A percentile compares a stretch with the other conserved stretches of the same genome.
phyloP scores from a whole-genome alignment of 2,113 vertebrate species.

The Seriola aureovittata region DNA sequence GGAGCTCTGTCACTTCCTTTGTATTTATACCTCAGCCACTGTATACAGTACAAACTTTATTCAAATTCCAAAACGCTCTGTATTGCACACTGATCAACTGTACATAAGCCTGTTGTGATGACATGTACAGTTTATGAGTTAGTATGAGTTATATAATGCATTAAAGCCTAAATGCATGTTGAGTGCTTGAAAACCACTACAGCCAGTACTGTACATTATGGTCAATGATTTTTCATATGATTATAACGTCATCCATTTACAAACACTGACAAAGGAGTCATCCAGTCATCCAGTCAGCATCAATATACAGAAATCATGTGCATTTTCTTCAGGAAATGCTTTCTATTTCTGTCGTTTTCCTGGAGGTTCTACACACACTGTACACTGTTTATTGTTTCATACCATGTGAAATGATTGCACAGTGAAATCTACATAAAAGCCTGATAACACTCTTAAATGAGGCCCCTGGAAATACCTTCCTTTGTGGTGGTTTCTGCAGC shows the following conservation, averaged over 20 bases:
- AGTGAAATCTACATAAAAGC: constrained; percentile 61
- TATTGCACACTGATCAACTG: constrained; percentile 59
- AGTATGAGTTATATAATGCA: constrained; percentile 35
- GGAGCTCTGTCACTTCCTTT: not conserved
- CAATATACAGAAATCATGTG: constrained; percentile 47
- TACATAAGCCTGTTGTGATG: constrained; percentile 59
- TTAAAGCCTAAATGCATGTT: constrained; percentile 28
- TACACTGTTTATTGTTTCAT: constrained; percentile 34
- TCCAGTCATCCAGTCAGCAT: constrained; percentile 43
- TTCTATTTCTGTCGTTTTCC: not conserved
- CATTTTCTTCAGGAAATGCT: constrained; percentile 46
- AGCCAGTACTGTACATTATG: constrained; percentile 34
- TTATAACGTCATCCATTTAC: constrained; percentile 31
- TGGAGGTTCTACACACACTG: constrained; percentile 37
- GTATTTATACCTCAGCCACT: constrained; percentile 45
- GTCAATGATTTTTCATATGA: constrained; percentile 19
- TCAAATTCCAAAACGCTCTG: constrained; percentile 57
- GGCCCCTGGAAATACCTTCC: constrained; percentile 35
- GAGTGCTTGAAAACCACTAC: constrained; percentile 33
- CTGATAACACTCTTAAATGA: constrained; percentile 51
- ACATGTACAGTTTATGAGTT: constrained; percentile 38
- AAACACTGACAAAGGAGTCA: constrained; percentile 46
- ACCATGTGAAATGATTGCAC: constrained; percentile 53
- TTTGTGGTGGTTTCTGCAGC: constrained; percentile 39
- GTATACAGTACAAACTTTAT: constrained; percentile 63